Percentiles rank a stretch among this genome's conserved stretches.
These are phyloP conservation scores for Agrypnus murinus DNA, from an alignment of 2,888 invertebrate species.

Conservation along the genomic window DNA sequence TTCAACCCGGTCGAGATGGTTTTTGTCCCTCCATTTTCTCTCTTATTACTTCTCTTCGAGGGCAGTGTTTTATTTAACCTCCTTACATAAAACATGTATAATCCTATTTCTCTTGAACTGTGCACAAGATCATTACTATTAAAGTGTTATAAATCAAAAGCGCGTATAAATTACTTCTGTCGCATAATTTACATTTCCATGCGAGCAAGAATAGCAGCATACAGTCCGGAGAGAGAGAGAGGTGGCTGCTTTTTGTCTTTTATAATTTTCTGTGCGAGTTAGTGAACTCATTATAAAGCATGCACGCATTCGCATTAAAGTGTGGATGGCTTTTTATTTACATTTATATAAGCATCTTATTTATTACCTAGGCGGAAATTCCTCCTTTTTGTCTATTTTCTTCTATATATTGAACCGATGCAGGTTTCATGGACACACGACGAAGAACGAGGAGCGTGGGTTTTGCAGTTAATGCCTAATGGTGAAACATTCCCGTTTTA, in stretches of 20 bases:
- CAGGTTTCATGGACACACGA: not conserved
- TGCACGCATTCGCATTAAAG: conserved; percentile 36
- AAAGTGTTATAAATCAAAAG: conserved; percentile 37
- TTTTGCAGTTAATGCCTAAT: not conserved
- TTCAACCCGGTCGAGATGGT: not conserved
- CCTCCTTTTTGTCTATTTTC: conserved; percentile 26
- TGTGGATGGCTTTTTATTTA: conserved; percentile 28
- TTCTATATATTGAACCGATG: not conserved
- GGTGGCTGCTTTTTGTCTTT: conserved; percentile 39
- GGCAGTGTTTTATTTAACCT: conserved; percentile 17
- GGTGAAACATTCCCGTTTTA: conserved; percentile 5
- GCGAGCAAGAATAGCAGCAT: conserved; percentile 30
- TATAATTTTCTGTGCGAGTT: conserved; percentile 32
- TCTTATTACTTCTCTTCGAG: not conserved
- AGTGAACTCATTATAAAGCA: conserved; percentile 40
- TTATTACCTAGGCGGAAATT: conserved; percentile 36
- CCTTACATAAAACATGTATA: not conserved
- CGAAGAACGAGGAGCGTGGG: not conserved
- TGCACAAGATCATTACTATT: conserved; percentile 28
- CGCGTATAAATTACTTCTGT: conserved; percentile 34
- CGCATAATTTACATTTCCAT: conserved; percentile 41
- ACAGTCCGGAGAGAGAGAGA: conserved; percentile 20
- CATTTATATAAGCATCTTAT: conserved; percentile 38
- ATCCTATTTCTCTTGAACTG: conserved; percentile 22
- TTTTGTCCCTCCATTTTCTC: not conserved